Evolutionary conservation across 1,140 invertebrate genomes (phyloP), one percentile per base, ranked within the genome.

Genomic region (Laupala kohalensis): DNA sequence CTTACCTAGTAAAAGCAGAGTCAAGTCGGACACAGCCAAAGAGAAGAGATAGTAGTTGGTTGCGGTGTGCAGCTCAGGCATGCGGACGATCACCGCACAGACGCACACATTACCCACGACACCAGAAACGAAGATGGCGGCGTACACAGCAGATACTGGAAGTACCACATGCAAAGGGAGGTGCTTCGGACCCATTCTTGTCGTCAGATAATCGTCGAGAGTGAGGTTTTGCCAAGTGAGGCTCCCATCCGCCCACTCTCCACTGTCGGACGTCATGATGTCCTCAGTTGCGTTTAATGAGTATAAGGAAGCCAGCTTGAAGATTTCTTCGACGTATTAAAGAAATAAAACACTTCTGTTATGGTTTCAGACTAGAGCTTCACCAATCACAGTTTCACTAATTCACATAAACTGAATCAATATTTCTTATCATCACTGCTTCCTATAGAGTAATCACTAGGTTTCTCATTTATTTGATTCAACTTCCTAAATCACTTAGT

Each of bases 21-120:
- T 80, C 26, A 99, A 84, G 80, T 99, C 97, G 0, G 95, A 96
- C 65, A 98, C 83, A 5, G 96, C 95, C 76, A 99, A 83, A 27
- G 75, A 76, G 80, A 97, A 97, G 64, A 97, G 84, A 78, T 97
- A 97, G 77, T 93, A 96, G 79, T 97, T 97, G 13, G 92, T 95
- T 0, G 93, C 91, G 0, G 92, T 94, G 77, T 95, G 93, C 91
- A 97, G 93, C 19, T 89, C 91, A 77, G 91, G 92, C 80, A 97
- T 97, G 75, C 89, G 86, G 25, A 90, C 85, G 70, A 98, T 97
- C 15, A 98, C 95, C 65, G 97, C 84, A 79, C 95, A 97, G 9
- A 95, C 97, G 78, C 89, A 91, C 12, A 96, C 82, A 79, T 98
- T 98, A 1, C 96, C 96, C 15, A 97, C 80, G 0, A 94, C 81